Evolutionary conservation across 2,113 vertebrate genomes (phyloP), one percentile per base, ranked within the genome.

Genomic region (Heptranchias perlo): DNA sequence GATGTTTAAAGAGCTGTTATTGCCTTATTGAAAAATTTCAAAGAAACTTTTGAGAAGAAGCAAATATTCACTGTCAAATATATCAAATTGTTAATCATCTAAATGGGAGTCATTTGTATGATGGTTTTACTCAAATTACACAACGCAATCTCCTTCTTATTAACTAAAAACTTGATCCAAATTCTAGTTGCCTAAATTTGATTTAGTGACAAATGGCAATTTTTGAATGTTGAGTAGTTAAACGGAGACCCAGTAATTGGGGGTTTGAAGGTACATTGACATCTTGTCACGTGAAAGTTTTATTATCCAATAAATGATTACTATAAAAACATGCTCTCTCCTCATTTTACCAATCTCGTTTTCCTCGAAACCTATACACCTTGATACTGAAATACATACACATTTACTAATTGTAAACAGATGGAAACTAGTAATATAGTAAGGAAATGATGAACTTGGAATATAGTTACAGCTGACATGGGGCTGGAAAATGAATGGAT

Each of bases 341-440:
- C 49, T 91, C 52, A 25, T 82, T 91, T 52, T 31, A 91, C 47
- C 25, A 52, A 87, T 87, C 44, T 23, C 84, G 23, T 52, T 87
- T 87, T 87, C 52, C 54, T 86, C 62, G 54, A 92, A 92, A 13
- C 31, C 10, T 35, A 49, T 93, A 1, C 61, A 93, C 91, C 91
- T 44, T 39, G n/a, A 64, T 93, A 23, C 35, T 39, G 91, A 93
- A 93, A 93, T 92, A 86, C 28, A 47, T 86, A 35, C 28, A 92
- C 31, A 61, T 92, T 92, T 92, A 92, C 23, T 62, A 93, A 64
- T 93, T 62, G 21, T 64, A 64, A 92, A n/a, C 91, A 93, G 91
- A 39, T 93, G 61, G 61, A 62, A 44, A 92, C 91, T 62, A 64
- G 21, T n/a, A 93, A 44, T 62, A 35, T n/a, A 64, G 4, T 5